phyloP scores from a whole-genome alignment of 2,797 vertebrate genomes.

The Betta splendens region DNA sequence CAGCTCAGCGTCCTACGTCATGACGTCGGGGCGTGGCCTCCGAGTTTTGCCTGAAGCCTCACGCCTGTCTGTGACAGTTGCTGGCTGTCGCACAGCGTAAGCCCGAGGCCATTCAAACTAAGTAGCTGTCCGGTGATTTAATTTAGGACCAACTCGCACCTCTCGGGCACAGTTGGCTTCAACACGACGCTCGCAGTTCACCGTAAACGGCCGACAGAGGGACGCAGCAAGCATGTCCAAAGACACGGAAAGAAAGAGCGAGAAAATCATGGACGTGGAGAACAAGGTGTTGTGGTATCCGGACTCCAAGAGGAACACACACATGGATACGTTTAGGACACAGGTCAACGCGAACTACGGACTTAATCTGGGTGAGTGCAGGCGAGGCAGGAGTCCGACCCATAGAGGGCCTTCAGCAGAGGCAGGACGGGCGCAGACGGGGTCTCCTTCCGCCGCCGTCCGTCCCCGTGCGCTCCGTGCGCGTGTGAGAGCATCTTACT shows the following conservation, averaged over 20 bases:
- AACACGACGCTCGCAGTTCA: background rate
- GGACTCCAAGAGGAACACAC: conserved; percentile 90
- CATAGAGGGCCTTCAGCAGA: too few relatives aligned
- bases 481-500: background rate
- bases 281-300: conserved; percentile 93
- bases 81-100: conserved; percentile 1
- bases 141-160: background rate
- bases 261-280: conserved; percentile 92
- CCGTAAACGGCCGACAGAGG: background rate
- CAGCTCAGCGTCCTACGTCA: conserved; percentile 8
- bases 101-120: background rate
- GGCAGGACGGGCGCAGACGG: background rate
- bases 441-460: background rate
- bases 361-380: conserved; percentile 88
- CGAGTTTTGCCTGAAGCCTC: conserved; percentile 22
- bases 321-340: conserved; percentile 90
- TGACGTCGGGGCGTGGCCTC: conserved; percentile 14
- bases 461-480: background rate
- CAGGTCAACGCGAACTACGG: conserved; percentile 86
- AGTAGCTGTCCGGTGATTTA: conserved; percentile 2
- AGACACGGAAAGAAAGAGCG: conserved; percentile 75
- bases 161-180: conserved; percentile 5
- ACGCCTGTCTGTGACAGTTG: conserved; percentile 41
- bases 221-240: conserved; percentile 80
- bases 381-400: conserved; percentile 1